These are phyloP conservation scores for Phalacrocorax aristotelis DNA, from an alignment of 2,113 vertebrate species.

Conservation along the genomic window DNA sequence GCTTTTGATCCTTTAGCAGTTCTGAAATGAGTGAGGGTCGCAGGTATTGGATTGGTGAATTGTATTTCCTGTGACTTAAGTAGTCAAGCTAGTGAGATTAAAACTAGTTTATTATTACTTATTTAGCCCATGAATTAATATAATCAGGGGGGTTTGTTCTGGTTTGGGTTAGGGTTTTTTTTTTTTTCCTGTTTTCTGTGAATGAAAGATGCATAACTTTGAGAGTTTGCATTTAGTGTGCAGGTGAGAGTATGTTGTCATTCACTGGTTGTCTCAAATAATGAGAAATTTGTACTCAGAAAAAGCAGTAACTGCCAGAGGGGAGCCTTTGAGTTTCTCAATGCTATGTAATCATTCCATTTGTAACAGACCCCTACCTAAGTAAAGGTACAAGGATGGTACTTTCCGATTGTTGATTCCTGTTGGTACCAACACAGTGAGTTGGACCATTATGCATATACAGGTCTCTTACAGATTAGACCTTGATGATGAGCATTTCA, in stretches of 20 bases:
- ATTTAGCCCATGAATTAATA: neutral
- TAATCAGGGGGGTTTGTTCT: too few species aligned
- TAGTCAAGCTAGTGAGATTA: neutral
- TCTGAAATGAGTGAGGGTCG: neutral
- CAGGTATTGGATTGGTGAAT: accelerated
- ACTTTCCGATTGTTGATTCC: neutral
- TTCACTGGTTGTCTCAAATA: neutral
- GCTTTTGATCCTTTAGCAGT: neutral
- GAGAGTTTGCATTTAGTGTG: neutral
- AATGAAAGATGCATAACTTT: neutral
- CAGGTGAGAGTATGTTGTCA: neutral
- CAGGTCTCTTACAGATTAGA: neutral
- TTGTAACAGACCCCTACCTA: neutral
- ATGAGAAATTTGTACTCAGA: too few species aligned
- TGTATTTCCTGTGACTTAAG: neutral
- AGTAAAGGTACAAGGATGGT: neutral
- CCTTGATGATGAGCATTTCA: neutral
- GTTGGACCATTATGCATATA: accelerated
- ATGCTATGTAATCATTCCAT: accelerated
- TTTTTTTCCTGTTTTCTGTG: neutral
- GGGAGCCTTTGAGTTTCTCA: neutral
- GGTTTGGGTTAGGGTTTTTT: too few species aligned
- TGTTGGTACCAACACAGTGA: neutral
- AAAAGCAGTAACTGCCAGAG: neutral
- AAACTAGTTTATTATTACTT: neutral